phyloP scores from a whole-genome alignment of 2,797 vertebrate species.

The Heliangelus exortis region DNA sequence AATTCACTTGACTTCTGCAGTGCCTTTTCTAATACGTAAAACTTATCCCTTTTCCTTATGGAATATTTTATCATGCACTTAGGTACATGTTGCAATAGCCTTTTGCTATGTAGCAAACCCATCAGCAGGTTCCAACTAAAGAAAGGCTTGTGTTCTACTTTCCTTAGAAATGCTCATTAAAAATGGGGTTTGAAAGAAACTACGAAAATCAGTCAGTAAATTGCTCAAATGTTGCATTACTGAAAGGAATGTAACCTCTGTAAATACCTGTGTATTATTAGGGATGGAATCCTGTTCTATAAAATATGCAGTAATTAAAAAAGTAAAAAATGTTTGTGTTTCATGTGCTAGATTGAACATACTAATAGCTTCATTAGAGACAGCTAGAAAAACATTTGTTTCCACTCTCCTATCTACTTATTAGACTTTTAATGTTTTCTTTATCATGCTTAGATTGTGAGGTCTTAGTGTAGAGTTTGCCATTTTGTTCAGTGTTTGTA shows the following conservation, averaged over 20 bases:
- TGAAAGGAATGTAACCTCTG: background rate
- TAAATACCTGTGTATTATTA: constrained; percentile 36
- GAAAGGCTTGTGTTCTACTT: background rate
- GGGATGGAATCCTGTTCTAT: background rate
- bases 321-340: background rate
- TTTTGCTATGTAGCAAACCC: constrained; percentile 7
- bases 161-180: background rate
- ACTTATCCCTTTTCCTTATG: background rate
- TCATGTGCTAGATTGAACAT: background rate
- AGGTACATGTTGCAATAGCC: background rate
- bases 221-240: background rate
- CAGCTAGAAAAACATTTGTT: background rate
- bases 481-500: constrained; percentile 38
- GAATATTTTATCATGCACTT: background rate
- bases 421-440: constrained; percentile 1
- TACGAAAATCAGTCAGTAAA: background rate
- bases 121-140: background rate
- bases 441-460: background rate
- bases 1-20: background rate
- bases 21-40: background rate
- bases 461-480: constrained; percentile 11
- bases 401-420: background rate
- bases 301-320: background rate
- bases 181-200: background rate
- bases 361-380: background rate